Conservation (phyloP, 53 echinoderm and acorn worm genomes). For the Paelopatides confundens region DNA sequence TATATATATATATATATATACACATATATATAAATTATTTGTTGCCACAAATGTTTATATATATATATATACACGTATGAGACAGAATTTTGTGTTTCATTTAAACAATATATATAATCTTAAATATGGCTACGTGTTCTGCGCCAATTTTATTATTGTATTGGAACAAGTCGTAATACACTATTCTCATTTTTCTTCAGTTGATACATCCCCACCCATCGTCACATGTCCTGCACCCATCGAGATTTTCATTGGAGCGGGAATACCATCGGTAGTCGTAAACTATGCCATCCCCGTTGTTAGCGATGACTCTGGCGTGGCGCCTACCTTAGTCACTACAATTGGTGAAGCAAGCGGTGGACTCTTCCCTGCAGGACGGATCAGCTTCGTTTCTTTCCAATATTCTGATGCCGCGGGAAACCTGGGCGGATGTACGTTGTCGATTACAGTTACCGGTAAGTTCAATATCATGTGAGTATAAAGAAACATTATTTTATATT, state of each 20-base stretch:
- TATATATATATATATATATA: too few relatives aligned
- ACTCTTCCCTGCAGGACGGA: neutral
- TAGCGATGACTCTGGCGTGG: constrained; percentile 15
- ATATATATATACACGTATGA: too few relatives aligned
- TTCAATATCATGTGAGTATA: neutral
- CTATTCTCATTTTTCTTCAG: neutral
- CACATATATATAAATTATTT: too few relatives aligned
- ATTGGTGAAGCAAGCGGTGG: constrained; percentile 9
- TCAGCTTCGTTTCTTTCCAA: neutral
- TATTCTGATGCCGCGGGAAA: constrained; percentile 17
- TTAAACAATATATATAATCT: too few relatives aligned
- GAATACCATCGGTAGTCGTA: neutral
- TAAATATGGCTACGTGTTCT: too few relatives aligned
- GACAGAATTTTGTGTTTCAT: too few relatives aligned
- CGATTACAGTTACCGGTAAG: neutral
- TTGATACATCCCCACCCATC: neutral
- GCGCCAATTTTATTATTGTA: too few relatives aligned
- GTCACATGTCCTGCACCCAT: constrained; percentile 4
- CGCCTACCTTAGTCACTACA: neutral
- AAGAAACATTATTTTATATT: neutral
- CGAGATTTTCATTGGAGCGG: neutral
- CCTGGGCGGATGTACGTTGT: neutral
- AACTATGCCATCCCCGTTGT: neutral
- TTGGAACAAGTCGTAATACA: too few relatives aligned
- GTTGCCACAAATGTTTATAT: too few relatives aligned